Conservation (phyloP, 2,888 invertebrate species). For the Serripes groenlandicus region DNA sequence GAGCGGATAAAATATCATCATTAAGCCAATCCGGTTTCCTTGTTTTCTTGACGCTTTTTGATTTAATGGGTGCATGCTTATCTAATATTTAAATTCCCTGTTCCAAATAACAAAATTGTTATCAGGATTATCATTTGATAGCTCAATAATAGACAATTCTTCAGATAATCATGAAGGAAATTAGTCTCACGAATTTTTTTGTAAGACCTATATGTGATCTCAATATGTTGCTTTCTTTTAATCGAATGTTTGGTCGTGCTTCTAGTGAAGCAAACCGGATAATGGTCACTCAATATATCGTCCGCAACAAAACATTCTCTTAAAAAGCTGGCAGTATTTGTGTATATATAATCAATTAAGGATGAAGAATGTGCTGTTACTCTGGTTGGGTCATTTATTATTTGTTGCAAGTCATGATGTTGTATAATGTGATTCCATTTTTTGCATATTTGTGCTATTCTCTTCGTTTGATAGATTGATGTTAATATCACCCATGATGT, state of each 20-base stretch:
- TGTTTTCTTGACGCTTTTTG: not conserved
- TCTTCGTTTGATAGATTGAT: slow-evolving; percentile 1
- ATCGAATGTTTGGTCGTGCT: not conserved
- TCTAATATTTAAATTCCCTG: not conserved
- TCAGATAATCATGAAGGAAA: not conserved
- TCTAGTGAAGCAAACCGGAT: not conserved
- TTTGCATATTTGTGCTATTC: not conserved
- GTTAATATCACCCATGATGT: slow-evolving; percentile 25
- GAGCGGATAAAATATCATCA: not conserved
- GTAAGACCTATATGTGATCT: not conserved
- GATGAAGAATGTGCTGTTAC: slow-evolving; percentile 3
- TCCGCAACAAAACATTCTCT: slow-evolving; percentile 7
- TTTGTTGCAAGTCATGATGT: slow-evolving; percentile 11
- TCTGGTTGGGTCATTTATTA: slow-evolving; percentile 9
- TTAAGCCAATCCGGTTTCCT: not conserved
- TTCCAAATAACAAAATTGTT: not conserved
- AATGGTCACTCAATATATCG: not conserved
- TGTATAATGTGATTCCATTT: slow-evolving; percentile 21
- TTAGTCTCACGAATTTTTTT: not conserved
- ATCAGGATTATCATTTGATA: not conserved
- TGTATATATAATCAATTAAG: slow-evolving; percentile 13
- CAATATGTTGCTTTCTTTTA: not conserved
- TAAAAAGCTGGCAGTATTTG: not conserved
- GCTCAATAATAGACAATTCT: not conserved
- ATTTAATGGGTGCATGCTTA: not conserved